These are phyloP conservation scores for Falco novaeseelandiae DNA, from an alignment of 2,797 vertebrate species.

Conservation along the genomic window DNA sequence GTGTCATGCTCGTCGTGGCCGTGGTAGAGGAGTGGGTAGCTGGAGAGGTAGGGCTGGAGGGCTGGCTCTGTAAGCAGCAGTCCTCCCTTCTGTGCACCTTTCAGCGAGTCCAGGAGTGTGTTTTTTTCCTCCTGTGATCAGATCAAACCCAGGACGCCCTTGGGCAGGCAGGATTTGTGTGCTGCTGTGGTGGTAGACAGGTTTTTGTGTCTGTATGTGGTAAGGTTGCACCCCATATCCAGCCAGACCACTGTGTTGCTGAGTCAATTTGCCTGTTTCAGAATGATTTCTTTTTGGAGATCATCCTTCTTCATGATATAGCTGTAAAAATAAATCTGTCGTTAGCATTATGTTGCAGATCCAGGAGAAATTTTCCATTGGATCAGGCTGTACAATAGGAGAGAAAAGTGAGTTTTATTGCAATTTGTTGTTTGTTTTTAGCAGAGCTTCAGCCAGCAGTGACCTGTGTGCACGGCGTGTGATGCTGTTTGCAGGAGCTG, in stretches of 20 bases:
- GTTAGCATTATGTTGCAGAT: not conserved
- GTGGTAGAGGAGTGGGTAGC: not conserved
- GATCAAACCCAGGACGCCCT: not conserved
- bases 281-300: not conserved
- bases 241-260: not conserved
- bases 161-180: not conserved
- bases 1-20: fast-evolving
- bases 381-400: not conserved
- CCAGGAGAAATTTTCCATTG: conserved; percentile 7
- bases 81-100: not conserved
- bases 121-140: not conserved
- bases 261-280: not conserved
- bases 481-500: not conserved
- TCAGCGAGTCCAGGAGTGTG: not conserved
- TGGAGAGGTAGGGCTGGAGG: not conserved
- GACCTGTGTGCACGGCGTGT: not conserved
- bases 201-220: fast-evolving
- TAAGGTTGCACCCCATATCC: not conserved
- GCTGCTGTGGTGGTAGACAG: not conserved
- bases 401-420: not conserved
- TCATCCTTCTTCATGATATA: not conserved
- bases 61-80: not conserved
- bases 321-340: conserved; percentile 29
- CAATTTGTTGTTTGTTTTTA: not conserved
- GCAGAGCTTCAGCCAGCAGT: not conserved